Percentiles rank a stretch among this genome's conserved stretches.
Conservation (phyloP, 2,888 invertebrate genomes). For the Erpobdella octoculata region DNA sequence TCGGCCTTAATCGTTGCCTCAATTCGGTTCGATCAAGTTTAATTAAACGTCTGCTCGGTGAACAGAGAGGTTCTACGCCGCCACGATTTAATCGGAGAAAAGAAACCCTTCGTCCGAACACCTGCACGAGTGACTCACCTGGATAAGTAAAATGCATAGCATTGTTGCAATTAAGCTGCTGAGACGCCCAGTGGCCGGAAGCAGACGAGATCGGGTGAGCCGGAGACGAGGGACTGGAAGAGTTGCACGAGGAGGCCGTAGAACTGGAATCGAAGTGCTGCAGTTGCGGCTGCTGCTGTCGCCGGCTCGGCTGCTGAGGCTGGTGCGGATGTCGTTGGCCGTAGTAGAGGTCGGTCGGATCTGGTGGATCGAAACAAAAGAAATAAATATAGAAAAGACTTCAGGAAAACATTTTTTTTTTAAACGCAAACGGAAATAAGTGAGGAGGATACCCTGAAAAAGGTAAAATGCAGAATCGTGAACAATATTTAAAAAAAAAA, state of each 20-base stretch:
- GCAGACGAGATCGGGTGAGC: conserved; percentile 58
- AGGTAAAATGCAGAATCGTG: no score
- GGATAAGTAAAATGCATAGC: conserved; percentile 24
- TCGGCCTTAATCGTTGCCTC: no score
- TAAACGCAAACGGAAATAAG: not conserved
- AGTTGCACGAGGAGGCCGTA: conserved; percentile 89
- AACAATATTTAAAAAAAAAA: no score
- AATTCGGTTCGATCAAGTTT: no score
- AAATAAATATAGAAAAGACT: not conserved
- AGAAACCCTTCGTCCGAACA: no score
- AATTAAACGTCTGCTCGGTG: no score
- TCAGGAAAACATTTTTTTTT: not conserved
- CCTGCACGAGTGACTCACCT: no score
- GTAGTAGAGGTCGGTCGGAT: not conserved
- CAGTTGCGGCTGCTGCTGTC: not conserved
- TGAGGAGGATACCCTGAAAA: no score
- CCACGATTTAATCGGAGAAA: no score
- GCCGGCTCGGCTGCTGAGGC: not conserved
- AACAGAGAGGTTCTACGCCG: no score
- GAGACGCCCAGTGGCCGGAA: conserved; percentile 53
- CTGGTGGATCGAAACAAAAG: not conserved
- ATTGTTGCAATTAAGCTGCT: conserved; percentile 32
- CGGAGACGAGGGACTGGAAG: conserved; percentile 89
- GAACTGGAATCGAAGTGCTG: conserved; percentile 59
- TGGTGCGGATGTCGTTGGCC: conserved; percentile 8